Base-by-base conservation (phyloP, 2,797 vertebrate genomes). In the Numenius phaeopus region DNA sequence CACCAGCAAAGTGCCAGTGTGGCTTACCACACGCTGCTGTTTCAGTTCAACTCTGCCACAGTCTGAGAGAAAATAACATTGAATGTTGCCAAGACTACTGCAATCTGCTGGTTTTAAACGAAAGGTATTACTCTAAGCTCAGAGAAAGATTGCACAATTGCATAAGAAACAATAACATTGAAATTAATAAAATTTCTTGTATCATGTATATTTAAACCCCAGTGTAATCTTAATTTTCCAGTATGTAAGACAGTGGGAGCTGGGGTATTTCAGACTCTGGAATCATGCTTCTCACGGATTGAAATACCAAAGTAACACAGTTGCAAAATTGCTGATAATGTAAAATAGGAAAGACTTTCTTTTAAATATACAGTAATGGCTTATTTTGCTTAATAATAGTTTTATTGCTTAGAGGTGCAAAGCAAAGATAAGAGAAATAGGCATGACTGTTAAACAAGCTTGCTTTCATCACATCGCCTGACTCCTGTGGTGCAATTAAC, bases 401-500 rank as follows among this genome's bases (percentile, higher is more conserved):
- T 91, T 72, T 72, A 11, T 22, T 89, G 69, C 42, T 69, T 69
- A 27, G 57, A 77, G 49, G 32, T 75, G 19, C 44, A 79, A 72
- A 86, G 59, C 65, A 32, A 29, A 66, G 84, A 26, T 37, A 55
- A 71, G 71, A 42, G 70, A 65, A 66, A 52, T 80, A 95, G 4
- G 64, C 17, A 3, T 20, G 50, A 4, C 54, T 58, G 58, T 72
- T 81, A 76, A 84, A 64, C 64, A 49, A 78, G 32, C 22, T 76
- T 37, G 23, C 24, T 92, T 94, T 90, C 73, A 34, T 82, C 83
- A 70, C 11, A 21, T 59, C 1, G 5, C 40, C 65, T 37, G 57
- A 2, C 27, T 82, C 47, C 55, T 17, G 23, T 95, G 59, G 71
- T 58, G 93, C 85, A 94, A 80, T 96, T 94, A 94, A 94, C 14